phyloP scores from a whole-genome alignment of 2,888 invertebrate species.

The Spodoptera littoralis region DNA sequence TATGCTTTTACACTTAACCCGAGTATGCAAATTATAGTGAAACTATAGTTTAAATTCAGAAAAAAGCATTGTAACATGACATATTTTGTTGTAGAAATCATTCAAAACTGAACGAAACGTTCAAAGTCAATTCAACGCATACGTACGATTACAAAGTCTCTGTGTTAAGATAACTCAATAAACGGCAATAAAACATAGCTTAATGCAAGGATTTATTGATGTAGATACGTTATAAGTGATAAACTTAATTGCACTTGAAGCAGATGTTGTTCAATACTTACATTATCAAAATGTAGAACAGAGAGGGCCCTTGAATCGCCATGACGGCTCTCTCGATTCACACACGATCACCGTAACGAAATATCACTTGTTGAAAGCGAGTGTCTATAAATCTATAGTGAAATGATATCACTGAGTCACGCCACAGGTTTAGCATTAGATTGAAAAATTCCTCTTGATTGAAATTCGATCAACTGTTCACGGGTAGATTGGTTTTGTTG shows the following conservation, averaged over 20 bases:
- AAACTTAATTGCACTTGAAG: conserved; percentile 24
- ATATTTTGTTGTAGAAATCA: no score
- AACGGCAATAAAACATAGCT: conserved; percentile 52
- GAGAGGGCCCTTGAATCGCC: conserved; percentile 70
- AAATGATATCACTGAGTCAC: conserved; percentile 67
- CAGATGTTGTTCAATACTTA: conserved; percentile 71
- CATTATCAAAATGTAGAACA: conserved; percentile 76
- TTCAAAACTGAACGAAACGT: no score
- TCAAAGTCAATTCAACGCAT: no score
- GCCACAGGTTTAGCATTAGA: conserved; percentile 64
- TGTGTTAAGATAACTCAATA: conserved; percentile 52
- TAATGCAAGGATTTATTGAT: conserved; percentile 36
- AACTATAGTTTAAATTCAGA: no score
- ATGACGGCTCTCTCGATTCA: conserved; percentile 67
- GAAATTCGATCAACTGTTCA: conserved; percentile 58
- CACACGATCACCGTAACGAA: conserved; percentile 69
- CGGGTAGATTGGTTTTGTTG: conserved; percentile 37
- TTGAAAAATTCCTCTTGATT: conserved; percentile 64
- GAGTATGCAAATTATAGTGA: no score
- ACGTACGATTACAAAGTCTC: no score
- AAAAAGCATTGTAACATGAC: no score
- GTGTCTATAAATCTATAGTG: conserved; percentile 36
- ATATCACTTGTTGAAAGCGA: conserved; percentile 66
- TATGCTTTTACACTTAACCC: no score
- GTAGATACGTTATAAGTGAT: conserved; percentile 34